Percentiles rank a stretch among this genome's conserved stretches.
phyloP scores from a whole-genome alignment of 2,113 vertebrate genomes.

The Notiomystis cincta region DNA sequence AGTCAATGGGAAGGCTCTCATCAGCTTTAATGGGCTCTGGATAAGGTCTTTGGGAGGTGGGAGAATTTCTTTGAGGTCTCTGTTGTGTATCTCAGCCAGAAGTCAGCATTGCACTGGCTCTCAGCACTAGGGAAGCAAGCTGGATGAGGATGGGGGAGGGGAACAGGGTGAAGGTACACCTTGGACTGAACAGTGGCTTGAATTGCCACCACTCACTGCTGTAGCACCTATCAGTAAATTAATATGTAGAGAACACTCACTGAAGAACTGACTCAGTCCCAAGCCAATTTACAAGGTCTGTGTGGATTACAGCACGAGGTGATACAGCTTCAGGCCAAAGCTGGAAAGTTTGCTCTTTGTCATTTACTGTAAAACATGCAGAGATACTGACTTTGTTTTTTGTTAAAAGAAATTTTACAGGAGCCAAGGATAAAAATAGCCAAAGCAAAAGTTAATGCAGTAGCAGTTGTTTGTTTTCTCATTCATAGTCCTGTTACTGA shows the following conservation, averaged over 20 bases:
- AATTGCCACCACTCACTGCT: not conserved
- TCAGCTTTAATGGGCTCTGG: slow-evolving; percentile 7
- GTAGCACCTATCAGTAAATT: not conserved
- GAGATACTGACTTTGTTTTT: not conserved
- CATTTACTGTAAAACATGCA: not conserved
- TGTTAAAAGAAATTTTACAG: not conserved
- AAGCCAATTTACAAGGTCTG: not conserved
- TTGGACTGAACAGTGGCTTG: not conserved
- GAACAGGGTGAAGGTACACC: not conserved
- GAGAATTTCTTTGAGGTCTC: slow-evolving; percentile 1
- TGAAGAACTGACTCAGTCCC: not conserved
- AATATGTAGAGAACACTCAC: not conserved
- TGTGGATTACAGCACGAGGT: not conserved
- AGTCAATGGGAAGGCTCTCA: slow-evolving; percentile 40
- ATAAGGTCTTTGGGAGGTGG: slow-evolving; percentile 10
- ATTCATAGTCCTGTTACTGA: not conserved
- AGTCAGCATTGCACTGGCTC: not conserved
- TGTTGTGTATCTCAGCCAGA: not conserved
- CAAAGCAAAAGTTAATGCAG: not conserved
- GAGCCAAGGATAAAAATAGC: not conserved
- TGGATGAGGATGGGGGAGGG: not conserved
- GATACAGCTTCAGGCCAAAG: not conserved
- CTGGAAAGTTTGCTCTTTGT: not conserved
- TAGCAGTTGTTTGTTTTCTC: not conserved
- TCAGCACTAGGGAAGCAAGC: not conserved